Conservation (phyloP, 2,888 invertebrate genomes). For the Sympetrum striolatum region DNA sequence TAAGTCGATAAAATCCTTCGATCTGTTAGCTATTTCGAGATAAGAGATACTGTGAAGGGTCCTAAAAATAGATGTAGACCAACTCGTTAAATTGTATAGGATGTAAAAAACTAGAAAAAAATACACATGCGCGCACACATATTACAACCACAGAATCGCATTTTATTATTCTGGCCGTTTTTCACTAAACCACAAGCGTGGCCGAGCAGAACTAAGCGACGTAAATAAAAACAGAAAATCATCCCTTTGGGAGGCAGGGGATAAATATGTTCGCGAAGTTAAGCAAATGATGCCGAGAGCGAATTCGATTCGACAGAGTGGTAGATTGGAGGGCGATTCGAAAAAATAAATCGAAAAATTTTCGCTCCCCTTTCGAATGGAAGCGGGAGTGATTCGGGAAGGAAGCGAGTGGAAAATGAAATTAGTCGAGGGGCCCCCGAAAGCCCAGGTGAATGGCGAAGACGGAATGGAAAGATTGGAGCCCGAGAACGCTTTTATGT, state of each 20-base stretch:
- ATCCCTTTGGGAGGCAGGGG: neutral
- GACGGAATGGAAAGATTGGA: neutral
- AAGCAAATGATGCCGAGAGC: neutral
- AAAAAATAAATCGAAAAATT: neutral
- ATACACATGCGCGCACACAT: neutral
- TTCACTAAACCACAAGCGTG: neutral
- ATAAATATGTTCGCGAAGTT: neutral
- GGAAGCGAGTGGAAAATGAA: constrained; percentile 32
- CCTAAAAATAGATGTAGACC: no score
- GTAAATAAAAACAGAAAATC: no score
- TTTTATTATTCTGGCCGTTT: neutral
- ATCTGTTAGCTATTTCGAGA: no score
- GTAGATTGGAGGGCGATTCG: neutral
- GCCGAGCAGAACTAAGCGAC: neutral
- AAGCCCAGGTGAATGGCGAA: neutral
- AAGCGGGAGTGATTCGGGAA: neutral
- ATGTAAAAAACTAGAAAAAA: neutral
- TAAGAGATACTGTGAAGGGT: no score
- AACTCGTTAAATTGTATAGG: no score
- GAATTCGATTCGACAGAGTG: neutral
- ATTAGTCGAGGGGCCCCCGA: neutral
- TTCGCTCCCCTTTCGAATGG: neutral
- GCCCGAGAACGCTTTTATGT: neutral
- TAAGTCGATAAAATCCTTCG: no score
- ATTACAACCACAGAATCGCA: neutral